Evolutionary conservation across 2,797 vertebrate genomes (phyloP).

Genomic region (Coracias cyanogaster): DNA sequence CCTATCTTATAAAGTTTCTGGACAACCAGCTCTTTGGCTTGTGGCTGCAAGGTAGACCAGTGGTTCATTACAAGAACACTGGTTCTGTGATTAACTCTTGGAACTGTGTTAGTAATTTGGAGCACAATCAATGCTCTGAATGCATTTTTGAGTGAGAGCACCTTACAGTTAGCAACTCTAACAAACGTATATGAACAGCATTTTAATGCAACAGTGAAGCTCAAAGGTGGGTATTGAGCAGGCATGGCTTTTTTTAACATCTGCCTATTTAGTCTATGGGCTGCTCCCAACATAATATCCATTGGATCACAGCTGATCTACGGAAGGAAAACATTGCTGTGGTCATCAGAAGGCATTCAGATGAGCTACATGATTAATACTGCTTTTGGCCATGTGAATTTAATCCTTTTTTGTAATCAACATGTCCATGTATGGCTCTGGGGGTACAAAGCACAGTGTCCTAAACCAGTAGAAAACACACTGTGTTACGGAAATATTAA

Average conservation of each 20-base stretch:
- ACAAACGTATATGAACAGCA: not conserved
- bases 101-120: not conserved
- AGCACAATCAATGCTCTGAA: not conserved
- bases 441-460: not conserved
- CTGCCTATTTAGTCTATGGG: not conserved
- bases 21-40: not conserved
- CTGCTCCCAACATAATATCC: not conserved
- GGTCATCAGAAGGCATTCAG: not conserved
- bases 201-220: not conserved
- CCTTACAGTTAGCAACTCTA: not conserved
- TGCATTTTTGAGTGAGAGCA: not conserved
- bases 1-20: not conserved
- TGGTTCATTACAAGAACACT: not conserved
- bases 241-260: not conserved
- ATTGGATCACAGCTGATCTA: not conserved
- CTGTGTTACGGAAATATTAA: not conserved
- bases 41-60: not conserved
- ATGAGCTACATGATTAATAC: not conserved
- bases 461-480: not conserved
- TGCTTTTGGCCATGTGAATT: not conserved
- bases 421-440: not conserved
- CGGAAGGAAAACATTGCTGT: not conserved
- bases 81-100: slow-evolving; percentile 1
- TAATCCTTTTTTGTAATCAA: not conserved
- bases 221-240: not conserved